A percentile compares a stretch with the other conserved stretches of the same genome.
Evolutionary conservation across 2,797 vertebrate species (phyloP).

Genomic region (Setipinna tenuifilis): DNA sequence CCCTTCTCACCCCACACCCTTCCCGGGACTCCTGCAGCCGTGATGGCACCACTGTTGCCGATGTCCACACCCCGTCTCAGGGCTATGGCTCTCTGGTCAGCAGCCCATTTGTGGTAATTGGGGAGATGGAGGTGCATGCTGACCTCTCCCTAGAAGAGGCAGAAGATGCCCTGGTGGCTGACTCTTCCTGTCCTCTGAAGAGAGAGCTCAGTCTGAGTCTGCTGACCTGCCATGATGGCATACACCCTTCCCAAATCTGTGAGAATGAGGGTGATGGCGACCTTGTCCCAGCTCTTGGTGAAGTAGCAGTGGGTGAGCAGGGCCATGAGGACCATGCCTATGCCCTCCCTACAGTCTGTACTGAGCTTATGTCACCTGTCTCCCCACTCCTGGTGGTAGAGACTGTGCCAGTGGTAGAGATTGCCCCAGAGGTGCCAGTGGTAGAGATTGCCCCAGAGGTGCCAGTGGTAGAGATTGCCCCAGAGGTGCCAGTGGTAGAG

Average conservation of each 20-base stretch:
- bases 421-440: no score
- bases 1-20: constrained; percentile 60
- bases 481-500: no score
- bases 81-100: constrained; percentile 37
- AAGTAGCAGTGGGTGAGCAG: constrained; percentile 27
- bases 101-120: constrained; percentile 67
- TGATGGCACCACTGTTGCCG: constrained; percentile 44
- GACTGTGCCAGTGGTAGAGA: neutral
- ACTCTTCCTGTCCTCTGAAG: constrained; percentile 67
- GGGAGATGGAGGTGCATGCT: constrained; percentile 58
- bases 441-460: neutral
- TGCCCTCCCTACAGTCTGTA: constrained; percentile 46
- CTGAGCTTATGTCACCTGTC: neutral
- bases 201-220: constrained; percentile 78
- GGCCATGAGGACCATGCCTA: constrained; percentile 56
- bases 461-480: neutral
- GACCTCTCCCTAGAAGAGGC: constrained; percentile 71
- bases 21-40: constrained; percentile 37
- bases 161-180: constrained; percentile 66
- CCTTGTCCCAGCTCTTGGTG: constrained; percentile 44
- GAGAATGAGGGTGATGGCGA: constrained; percentile 68
- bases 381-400: neutral
- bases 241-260: constrained; percentile 58
- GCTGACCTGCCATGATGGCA: constrained; percentile 72
- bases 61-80: constrained; percentile 11